phyloP scores from a whole-genome alignment of 1,140 invertebrate genomes.

The Batillaria attramentaria region DNA sequence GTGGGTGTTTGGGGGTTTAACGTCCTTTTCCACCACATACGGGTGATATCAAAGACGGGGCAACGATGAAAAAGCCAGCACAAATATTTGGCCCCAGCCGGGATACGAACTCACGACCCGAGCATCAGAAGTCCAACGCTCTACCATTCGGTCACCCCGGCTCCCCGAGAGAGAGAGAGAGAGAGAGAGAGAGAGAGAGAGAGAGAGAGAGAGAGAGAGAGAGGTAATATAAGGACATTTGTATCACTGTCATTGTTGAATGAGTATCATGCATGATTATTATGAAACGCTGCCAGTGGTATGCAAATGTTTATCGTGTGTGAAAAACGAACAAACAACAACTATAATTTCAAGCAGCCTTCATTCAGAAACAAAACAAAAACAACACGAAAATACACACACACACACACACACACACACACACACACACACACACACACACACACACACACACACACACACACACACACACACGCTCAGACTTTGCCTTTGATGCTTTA shows the following conservation, averaged over 20 bases:
- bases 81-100: not conserved
- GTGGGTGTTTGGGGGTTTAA: not conserved
- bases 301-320: not conserved
- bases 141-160: not conserved
- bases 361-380: not conserved
- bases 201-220: too few relatives aligned
- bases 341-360: not conserved
- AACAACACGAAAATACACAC: not conserved
- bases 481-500: too few relatives aligned
- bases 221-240: not conserved
- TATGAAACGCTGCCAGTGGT: not conserved
- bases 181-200: too few relatives aligned
- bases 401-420: slow-evolving; percentile 12
- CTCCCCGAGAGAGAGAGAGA: not conserved
- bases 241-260: not conserved
- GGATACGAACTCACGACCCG: not conserved
- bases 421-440: not conserved
- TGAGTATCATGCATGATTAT: not conserved
- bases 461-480: not conserved
- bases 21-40: not conserved
- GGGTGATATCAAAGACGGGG: too few relatives aligned
- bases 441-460: slow-evolving; percentile 3
- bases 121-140: not conserved
- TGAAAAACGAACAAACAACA: not conserved
- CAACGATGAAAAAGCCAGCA: too few relatives aligned